Base-by-base conservation (phyloP, 2,113 vertebrate species). In the Aldabrachelys gigantea region DNA sequence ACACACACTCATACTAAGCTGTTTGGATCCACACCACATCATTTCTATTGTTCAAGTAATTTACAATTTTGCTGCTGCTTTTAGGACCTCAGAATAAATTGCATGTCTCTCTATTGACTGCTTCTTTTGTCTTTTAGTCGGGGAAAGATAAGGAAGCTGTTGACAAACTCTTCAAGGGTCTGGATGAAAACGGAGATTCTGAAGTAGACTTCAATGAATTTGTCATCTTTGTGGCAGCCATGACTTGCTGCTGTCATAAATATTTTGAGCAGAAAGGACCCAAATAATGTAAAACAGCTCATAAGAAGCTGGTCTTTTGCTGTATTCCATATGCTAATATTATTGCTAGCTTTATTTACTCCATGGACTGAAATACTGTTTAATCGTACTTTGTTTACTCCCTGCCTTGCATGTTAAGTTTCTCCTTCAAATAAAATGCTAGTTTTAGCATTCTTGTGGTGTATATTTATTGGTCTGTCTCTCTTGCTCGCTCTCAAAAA, bases 151-250 rank as follows among this genome's bases (percentile, higher is more conserved):
- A 78, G 52, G 81, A 41, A 0, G 85, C 95, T 1, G 94, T 97
- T 57, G 97, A 98, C 24, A 95, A 97, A 80, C 62, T 98, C 72
- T 80, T 99, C 89, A 97, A 97, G 85, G 88, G 96, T 53, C 96
- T 99, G 94, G 98, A 99, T 27, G 85, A 97, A 19, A 97, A 98
- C 0, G 93, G 97, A 1, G 98, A 98, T 69, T 87, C 86, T 1
- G 89, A 98, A 91, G 96, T 99, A 49, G 98, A 98, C 97, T 99
- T 99, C 98, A 97, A 24, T 1, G 98, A 99, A 95, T 99, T 98
- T 87, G 44, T 98, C 7, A 85, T 97, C 76, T 90, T 98, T 9
- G 95, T 98, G 25, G 96, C 98, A 16, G 35, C 91, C 3, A 79
- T 99, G 49, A 97, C 97, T 25, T 97, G 95, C 3, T 91, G 95